These are phyloP conservation scores for Argentina silus DNA, from an alignment of 2,797 vertebrate genomes.

Conservation along the genomic window DNA sequence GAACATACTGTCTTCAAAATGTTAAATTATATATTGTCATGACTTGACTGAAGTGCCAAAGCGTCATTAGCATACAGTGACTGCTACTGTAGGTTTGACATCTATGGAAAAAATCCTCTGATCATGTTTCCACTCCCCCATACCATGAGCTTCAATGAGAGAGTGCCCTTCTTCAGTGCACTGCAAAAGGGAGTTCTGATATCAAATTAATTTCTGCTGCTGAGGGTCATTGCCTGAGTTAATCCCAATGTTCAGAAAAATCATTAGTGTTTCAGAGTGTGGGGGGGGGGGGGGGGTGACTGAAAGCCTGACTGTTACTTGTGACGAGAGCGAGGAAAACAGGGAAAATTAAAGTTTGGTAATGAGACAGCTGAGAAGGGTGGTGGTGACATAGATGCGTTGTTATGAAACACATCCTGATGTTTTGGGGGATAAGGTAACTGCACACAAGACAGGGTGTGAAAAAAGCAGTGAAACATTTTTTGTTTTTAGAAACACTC, in stretches of 20 bases:
- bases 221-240: constrained; percentile 49
- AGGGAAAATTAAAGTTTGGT: constrained; percentile 24
- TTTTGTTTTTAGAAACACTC: constrained; percentile 27
- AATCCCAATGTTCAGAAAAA: constrained; percentile 60
- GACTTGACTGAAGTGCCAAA: too few relatives aligned
- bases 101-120: constrained; percentile 8
- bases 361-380: constrained; percentile 57
- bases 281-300: constrained; percentile 20
- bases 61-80: too few relatives aligned
- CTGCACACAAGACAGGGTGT: constrained; percentile 18
- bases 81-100: too few relatives aligned
- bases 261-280: constrained; percentile 52
- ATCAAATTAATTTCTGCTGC: constrained; percentile 60
- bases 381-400: constrained; percentile 20
- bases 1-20: too few relatives aligned
- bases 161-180: constrained; percentile 30
- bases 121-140: constrained; percentile 18
- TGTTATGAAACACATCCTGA: constrained; percentile 39
- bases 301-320: constrained; percentile 44
- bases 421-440: constrained; percentile 37
- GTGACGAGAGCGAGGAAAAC: constrained; percentile 34
- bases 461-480: constrained; percentile 15
- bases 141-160: constrained; percentile 19
- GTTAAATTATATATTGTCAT: too few relatives aligned
- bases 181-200: constrained; percentile 40